Base-by-base conservation (phyloP, 2,888 invertebrate genomes). In the Nineta flava region DNA sequence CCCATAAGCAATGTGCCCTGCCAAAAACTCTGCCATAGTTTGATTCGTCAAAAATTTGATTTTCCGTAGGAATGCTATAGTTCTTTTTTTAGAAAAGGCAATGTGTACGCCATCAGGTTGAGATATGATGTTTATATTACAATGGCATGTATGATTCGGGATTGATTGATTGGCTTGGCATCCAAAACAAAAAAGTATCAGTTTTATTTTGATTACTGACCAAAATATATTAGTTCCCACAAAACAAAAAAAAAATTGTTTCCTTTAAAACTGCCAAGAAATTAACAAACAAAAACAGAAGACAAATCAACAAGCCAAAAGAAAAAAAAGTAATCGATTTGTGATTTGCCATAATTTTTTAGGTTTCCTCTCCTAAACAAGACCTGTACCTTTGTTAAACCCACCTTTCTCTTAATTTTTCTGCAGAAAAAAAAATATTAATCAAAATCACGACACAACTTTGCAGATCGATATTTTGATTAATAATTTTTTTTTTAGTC, bases 81-180 rank as follows among this genome's bases (percentile, higher is more conserved):
- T 46, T 13, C 13, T 13, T 44, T 44, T 17, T 44, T 44, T 44
- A 21, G 16, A 43, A 44, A 38, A 38, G 38, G 38, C 38, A 38
- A 38, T 38, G 38, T 38, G 38, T 38, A 38, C 6, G 38, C 38
- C 38, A 38, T 15, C 38, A 38, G 38, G 38, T 38, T 38, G 38
- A 38, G 26, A 26, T 15, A 38, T 38, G 38, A 38, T 38, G 38
- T 38, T 38, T 43, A 16, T 43, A 16, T 26, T 26, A 31, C 17
- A 26, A 41, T 42, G 48, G 48, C 48, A 48, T 48, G 48, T 41
- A 35, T 48, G 31, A 42, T 48, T 48, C 48, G 48, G 48, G 48
- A 48, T 48, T 48, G 35, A 46, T 46, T 46, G 48, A 48, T 48
- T 48, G 48, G 42, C 42, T 42, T 48, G 48, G 48, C 48, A 13